Evolutionary conservation across 2,888 invertebrate species (phyloP).

Genomic region (Atethmia centrago): DNA sequence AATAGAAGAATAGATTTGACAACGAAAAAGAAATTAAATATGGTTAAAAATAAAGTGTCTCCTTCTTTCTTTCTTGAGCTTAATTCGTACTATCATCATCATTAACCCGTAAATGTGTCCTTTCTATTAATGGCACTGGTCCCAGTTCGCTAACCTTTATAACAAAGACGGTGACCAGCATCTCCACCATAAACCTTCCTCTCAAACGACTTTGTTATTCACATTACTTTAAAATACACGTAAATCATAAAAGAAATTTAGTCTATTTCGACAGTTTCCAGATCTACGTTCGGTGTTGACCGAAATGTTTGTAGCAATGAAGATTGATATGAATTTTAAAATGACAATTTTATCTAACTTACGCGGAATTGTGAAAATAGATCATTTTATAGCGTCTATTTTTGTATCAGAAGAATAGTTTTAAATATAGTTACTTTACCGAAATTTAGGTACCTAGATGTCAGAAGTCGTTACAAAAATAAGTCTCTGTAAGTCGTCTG

Average conservation of each 20-base stretch:
- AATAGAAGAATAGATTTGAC: too few relatives aligned
- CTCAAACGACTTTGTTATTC: slow-evolving; percentile 48
- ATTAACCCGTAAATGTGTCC: background rate
- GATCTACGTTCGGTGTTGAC: background rate
- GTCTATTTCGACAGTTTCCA: slow-evolving; percentile 23
- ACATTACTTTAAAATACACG: slow-evolving; percentile 16
- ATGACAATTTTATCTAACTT: slow-evolving; percentile 3
- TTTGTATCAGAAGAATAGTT: background rate
- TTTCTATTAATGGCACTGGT: too few relatives aligned
- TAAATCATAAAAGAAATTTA: slow-evolving; percentile 9
- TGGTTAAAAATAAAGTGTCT: background rate
- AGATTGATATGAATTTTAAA: slow-evolving; percentile 50
- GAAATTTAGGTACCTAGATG: background rate
- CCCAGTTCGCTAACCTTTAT: slow-evolving; percentile 24
- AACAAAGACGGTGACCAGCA: slow-evolving; percentile 15
- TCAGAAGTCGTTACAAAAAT: too few relatives aligned
- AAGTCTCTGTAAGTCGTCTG: too few relatives aligned
- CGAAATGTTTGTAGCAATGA: slow-evolving; percentile 23
- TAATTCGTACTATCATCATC: background rate
- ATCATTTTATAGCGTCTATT: slow-evolving; percentile 1
- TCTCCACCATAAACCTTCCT: slow-evolving; percentile 26
- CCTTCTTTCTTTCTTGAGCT: background rate
- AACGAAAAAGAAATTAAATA: background rate
- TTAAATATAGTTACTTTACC: background rate
- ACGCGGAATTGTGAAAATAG: background rate